Evolutionary conservation across 2,113 vertebrate species (phyloP), one percentile per base, ranked within the genome.

Genomic region (Trochalopteron elliotii): DNA sequence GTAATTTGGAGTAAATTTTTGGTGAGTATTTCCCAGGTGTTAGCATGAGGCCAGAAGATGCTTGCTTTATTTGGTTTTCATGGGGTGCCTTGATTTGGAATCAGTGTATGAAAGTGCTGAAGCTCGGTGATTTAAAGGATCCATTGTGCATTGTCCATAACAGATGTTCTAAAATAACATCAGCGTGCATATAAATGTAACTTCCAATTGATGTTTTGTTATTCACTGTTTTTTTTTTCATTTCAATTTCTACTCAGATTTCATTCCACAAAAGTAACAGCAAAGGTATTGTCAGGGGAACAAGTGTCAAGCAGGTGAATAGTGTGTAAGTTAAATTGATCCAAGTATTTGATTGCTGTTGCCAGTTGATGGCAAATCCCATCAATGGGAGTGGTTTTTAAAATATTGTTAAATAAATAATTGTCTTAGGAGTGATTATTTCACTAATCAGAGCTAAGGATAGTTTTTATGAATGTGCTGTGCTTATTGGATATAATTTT

Each of bases 111-210:
- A 64, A 94, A 91, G 22, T 69, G 30, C 50, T 53, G 30, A 37
- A 80, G 23, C 25, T 83, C 1, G 0, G 31, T 50, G 7, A 55
- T 87, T 91, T 87, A 87, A 93, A 84, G 25, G 35, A 79, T 76
- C 80, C 50, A 70, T 93, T 96, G 87, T 95, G 31, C 27, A 57
- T 96, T 87, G 87, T 96, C 39, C 12, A 5, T 69, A 71, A 57
- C 57, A 91, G 65, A 82, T 96, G 93, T 89, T 95, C 68, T 78
- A 64, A 87, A 95, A 79, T 91, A 89, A 71, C 89, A 69, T 91
- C 82, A 88, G 10, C 21, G 4, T 70, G 60, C 50, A 89, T 94
- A 42, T 33, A 53, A 81, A 88, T 89, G 44, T 37, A 76, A 88
- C 24, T 78, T 77, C 25, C 24, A 65, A 33, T 39, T 11, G 3